Conservation (phyloP, 2,888 invertebrate genomes). For the Saturnia pavonia region DNA sequence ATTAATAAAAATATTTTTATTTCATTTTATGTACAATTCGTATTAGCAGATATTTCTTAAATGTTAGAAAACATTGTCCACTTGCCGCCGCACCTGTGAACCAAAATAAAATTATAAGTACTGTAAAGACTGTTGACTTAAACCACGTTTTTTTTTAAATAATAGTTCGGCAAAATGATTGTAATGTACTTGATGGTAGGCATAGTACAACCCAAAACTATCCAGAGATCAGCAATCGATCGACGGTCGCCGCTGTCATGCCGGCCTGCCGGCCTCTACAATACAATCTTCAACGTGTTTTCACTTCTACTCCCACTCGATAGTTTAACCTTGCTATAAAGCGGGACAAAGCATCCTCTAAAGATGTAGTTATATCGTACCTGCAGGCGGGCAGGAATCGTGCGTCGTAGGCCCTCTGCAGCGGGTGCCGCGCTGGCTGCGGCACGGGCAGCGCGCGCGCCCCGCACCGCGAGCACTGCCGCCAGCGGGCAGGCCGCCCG, state of each 20-base stretch:
- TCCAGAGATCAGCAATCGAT: no score
- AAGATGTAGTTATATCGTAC: conserved; percentile 34
- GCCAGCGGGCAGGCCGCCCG: conserved; percentile 49
- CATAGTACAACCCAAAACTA: no score
- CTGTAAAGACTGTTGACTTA: no score
- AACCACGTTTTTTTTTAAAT: no score
- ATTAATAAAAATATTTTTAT: background rate
- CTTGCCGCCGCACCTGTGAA: conserved; percentile 81
- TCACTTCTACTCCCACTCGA: no score
- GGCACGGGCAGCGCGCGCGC: conserved; percentile 53
- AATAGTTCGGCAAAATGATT: no score
- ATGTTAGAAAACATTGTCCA: conserved; percentile 77
- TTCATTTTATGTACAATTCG: conserved; percentile 1
- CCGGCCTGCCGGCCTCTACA: no score
- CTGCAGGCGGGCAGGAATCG: conserved; percentile 61
- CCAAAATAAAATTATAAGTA: conserved; percentile 27
- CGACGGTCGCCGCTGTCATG: no score
- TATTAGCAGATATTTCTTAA: conserved; percentile 23
- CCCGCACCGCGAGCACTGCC: conserved; percentile 66
- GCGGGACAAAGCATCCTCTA: no score
- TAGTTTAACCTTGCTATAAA: no score
- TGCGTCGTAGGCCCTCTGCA: conserved; percentile 61
- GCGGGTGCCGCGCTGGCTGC: conserved; percentile 49
- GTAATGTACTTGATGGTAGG: no score
- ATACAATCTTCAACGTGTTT: no score